Conservation (phyloP, 2,888 invertebrate genomes). For the Spatulosminthurus flaviceps region DNA sequence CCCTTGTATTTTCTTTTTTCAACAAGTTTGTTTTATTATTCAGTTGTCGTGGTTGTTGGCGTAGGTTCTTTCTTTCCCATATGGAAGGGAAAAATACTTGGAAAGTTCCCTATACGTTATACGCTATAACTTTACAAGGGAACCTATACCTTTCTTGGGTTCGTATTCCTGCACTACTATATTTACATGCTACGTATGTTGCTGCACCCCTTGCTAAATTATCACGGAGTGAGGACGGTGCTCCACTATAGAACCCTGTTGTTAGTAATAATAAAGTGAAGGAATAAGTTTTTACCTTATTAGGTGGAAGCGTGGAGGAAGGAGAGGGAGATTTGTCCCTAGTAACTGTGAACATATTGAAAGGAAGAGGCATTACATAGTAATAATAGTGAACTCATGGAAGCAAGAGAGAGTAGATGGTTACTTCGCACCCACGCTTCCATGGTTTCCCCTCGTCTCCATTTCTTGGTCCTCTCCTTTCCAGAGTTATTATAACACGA, state of each 20-base stretch:
- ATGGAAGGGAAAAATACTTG: no score
- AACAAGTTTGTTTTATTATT: background rate
- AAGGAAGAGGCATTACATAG: no score
- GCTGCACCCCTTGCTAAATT: slow-evolving; percentile 12
- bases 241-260: background rate
- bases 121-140: no score
- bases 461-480: background rate
- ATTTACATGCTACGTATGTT: no score
- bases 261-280: background rate
- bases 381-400: background rate
- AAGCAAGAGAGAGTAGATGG: background rate
- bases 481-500: slow-evolving; percentile 6
- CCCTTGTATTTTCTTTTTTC: background rate
- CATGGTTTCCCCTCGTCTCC: slow-evolving; percentile 23
- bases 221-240: background rate
- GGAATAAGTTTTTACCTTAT: slow-evolving; percentile 6
- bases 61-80: background rate
- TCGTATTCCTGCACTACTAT: no score
- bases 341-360: background rate
- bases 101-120: no score
- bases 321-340: background rate
- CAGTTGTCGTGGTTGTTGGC: background rate
- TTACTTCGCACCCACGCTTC: slow-evolving; percentile 29
- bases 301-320: background rate
- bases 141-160: no score